phyloP scores from a whole-genome alignment of 2,113 vertebrate genomes.

The Spea bombifrons region DNA sequence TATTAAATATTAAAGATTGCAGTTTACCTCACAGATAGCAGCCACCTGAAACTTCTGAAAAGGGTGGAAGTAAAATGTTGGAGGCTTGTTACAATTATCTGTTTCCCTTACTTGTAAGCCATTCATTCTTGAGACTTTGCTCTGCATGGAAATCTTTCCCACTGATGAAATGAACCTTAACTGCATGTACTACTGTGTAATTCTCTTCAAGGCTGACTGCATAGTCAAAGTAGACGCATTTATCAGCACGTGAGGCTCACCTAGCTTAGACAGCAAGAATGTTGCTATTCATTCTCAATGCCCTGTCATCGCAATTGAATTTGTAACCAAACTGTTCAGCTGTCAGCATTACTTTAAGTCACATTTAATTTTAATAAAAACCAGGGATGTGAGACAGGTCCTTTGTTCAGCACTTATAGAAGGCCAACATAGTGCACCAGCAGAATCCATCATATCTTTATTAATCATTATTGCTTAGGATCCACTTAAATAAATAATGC shows the following conservation, averaged over 20 bases:
- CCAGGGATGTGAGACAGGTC: slow-evolving; percentile 45
- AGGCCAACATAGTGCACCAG: slow-evolving; percentile 28
- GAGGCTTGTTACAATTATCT: neutral
- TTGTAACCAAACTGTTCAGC: slow-evolving; percentile 56
- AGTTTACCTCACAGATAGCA: neutral
- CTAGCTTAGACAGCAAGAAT: slow-evolving; percentile 47
- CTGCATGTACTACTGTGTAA: neutral
- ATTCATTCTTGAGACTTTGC: neutral
- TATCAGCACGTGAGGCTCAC: slow-evolving; percentile 46
- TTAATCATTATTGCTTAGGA: slow-evolving; percentile 46
- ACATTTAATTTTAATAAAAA: slow-evolving; percentile 57
- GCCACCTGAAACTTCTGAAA: neutral
- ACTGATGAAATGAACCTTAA: slow-evolving; percentile 2
- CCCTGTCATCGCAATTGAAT: slow-evolving; percentile 49
- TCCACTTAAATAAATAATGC: slow-evolving; percentile 35
- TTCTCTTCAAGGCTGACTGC: slow-evolving; percentile 18
- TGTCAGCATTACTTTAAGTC: slow-evolving; percentile 55
- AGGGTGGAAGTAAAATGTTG: neutral
- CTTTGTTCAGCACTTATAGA: slow-evolving; percentile 12
- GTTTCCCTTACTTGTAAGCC: neutral
- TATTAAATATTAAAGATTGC: neutral
- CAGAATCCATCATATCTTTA: slow-evolving; percentile 42
- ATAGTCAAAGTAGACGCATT: neutral
- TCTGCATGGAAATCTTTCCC: slow-evolving; percentile 12
- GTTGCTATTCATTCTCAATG: slow-evolving; percentile 48